Base-by-base conservation (phyloP, 2,888 invertebrate species). In the Orchesellides sinensis region DNA sequence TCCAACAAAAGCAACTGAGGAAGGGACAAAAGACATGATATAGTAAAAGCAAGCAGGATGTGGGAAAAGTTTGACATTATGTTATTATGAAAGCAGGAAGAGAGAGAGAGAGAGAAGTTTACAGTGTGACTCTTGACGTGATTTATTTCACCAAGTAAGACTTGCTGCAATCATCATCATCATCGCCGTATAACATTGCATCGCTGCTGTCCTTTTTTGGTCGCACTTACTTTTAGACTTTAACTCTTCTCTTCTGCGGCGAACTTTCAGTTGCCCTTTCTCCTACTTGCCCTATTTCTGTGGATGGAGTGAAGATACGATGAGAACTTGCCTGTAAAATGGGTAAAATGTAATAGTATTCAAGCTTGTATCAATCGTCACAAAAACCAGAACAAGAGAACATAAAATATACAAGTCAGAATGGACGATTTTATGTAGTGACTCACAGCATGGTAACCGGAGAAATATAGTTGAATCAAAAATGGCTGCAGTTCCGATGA, bases 51-150 rank as follows among this genome's bases (percentile, higher is more conserved):
- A 14, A 45, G 66, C 59, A 77, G 75, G 66, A 77, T 77, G 68
- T 68, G 75, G 75, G 63, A n/a, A 77, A 68, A 77, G 68, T 77
- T 77, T 77, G 75, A 77, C 75, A 77, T 66, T 77, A 59, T 68
- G 68, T 77, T 77, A 77, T 68, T 77, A 47, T 77, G n/a, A 59
- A 77, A 77, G 45, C 52, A 56, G 66, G 45, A 65, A 73, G 21
- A 19, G 74, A 69, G 40, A 40, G 56, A 52, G n/a, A 59, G 23
- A 63, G 23, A 52, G 25, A 74, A 61, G 47, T 78, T 78, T 78
- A 78, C 59, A 49, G 68, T 52, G 69, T 25, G 61, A 69, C 78
- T 68, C 75, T 47, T 78, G 61, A 69, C 78, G 68, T 78, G 78
- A 78, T 78, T 78, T 78, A 78, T 78, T 78, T 69, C 66, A 47